phyloP scores from a whole-genome alignment of 2,888 invertebrate species.

The Pheosia gnoma region DNA sequence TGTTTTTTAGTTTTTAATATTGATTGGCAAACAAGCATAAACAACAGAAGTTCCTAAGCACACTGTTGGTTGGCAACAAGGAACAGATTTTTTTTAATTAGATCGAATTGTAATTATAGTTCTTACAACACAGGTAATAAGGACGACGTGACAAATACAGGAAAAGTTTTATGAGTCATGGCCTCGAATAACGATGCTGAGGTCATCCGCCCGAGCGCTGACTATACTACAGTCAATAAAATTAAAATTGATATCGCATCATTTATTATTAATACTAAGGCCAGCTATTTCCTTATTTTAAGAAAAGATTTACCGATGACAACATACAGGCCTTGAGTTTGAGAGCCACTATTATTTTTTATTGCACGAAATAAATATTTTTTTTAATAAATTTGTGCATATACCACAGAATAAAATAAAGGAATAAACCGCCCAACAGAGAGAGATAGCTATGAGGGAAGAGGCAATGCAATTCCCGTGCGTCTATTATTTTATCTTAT shows the following conservation, averaged over 20 bases:
- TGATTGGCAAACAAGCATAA: not conserved
- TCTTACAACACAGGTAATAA: not conserved
- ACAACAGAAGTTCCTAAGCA: not conserved
- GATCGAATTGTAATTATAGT: not conserved
- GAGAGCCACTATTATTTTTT: too few species aligned
- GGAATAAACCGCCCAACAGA: too few species aligned
- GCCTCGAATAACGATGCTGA: not conserved
- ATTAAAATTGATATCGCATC: not conserved
- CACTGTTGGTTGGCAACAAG: not conserved
- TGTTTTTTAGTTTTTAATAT: not conserved
- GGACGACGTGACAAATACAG: not conserved
- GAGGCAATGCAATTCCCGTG: too few species aligned
- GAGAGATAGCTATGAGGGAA: too few species aligned
- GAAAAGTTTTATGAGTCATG: constrained; percentile 2
- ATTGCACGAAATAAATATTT: too few species aligned
- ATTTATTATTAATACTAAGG: not conserved
- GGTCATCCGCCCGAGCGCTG: not conserved
- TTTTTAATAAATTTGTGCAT: too few species aligned
- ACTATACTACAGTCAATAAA: not conserved
- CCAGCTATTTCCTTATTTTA: not conserved
- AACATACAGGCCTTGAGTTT: too few species aligned
- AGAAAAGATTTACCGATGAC: not conserved
- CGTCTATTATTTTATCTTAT: too few species aligned
- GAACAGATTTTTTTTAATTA: not conserved
- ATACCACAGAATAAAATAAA: too few species aligned